Base-by-base conservation (phyloP, 2,888 invertebrate species). In the Diaprepes abbreviatus region DNA sequence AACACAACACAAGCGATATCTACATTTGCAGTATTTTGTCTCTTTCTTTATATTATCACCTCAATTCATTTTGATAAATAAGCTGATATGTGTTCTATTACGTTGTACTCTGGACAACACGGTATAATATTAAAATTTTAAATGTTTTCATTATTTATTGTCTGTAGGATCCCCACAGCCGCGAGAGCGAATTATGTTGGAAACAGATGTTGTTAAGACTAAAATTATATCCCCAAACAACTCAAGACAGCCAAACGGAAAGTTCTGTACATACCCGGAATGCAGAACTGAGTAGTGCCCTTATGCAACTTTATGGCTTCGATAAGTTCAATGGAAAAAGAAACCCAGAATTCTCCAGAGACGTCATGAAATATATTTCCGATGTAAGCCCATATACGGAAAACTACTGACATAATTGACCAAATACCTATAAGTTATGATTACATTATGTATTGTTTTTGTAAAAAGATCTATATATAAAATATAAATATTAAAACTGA, bases 231-330 rank as follows among this genome's bases (percentile, higher is more conserved):
- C 48, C 58, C 31, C 43, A 43, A 14, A 12, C 35, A 12, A 7
- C 19, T 3, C 59, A 50, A 35, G 55, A 60, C 4, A 21, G 36
- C 2, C 24, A 35, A 3, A 43, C 17, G 5, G 64, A 64, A 19
- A 24, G 12, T 6, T 6, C 59, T 12, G 43, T 71, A 0, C 57
- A 58, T 24, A 21, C 62, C n/a, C 50, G 72, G 62, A 72, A 73
- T 43, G 65, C 63, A 7, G 73, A 73, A 33, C 35, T 73, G n/a
- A 71, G 73, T 54, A 73, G 67, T 21, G 70, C 67, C 10, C 54
- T 73, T 3, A 66, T 70, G 70, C 69, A 72, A 50, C 66, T 72
- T 14, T 72, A 70, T 24, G 66, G 66, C 10, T 33, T 58, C 5
- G 58, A 63, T 10, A 70, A 70, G 31, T 28, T 52, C 19, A 62